Evolutionary conservation across 2,113 vertebrate genomes (phyloP).

Genomic region (Heterotis niloticus): DNA sequence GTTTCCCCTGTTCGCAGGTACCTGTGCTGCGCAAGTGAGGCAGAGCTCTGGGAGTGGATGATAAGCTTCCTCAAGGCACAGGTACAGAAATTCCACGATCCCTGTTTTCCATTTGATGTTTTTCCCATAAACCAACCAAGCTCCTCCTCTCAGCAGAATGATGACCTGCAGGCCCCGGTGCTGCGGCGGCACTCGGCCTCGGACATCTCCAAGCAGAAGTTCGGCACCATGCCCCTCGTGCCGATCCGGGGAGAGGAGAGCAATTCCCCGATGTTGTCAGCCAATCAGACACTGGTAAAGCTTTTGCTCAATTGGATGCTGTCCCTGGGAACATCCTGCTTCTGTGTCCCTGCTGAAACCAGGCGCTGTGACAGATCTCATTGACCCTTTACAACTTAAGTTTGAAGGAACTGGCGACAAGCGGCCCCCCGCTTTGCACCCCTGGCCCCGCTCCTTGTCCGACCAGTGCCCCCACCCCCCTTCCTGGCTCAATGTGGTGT

Average conservation of each 20-base stretch:
- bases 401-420: neutral
- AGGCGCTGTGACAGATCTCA: neutral
- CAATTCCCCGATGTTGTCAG: constrained; percentile 82
- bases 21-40: constrained; percentile 75
- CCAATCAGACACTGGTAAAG: constrained; percentile 90
- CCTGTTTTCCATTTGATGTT: too few relatives aligned
- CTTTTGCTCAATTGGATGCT: neutral
- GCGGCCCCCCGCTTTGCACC: neutral
- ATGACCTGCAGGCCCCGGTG: constrained; percentile 75
- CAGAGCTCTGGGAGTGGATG: constrained; percentile 94
- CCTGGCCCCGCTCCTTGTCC: neutral
- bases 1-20: constrained; percentile 59
- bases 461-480: too few relatives aligned
- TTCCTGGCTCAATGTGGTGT: neutral
- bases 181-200: constrained; percentile 84
- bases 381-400: neutral
- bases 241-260: constrained; percentile 85
- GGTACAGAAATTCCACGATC: constrained; percentile 54
- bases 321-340: neutral
- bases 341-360: neutral
- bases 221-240: constrained; percentile 92
- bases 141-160: constrained; percentile 57
- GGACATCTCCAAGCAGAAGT: constrained; percentile 88
- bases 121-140: too few relatives aligned
- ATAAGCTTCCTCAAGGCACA: constrained; percentile 88